These are phyloP conservation scores for Acanthurus tractus DNA, from an alignment of 2,797 vertebrate genomes.

Conservation along the genomic window DNA sequence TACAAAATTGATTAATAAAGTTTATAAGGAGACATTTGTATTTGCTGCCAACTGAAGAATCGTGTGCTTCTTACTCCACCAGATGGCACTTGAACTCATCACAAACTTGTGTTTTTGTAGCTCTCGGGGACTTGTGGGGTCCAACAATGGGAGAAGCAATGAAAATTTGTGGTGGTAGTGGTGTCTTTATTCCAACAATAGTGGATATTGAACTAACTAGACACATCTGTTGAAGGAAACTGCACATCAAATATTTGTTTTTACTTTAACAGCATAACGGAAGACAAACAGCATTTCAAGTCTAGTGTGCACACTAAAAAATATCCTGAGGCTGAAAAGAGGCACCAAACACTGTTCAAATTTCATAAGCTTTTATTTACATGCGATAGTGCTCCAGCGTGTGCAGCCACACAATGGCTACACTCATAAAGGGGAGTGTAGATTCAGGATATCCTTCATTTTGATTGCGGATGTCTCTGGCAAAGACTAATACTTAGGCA, in stretches of 20 bases:
- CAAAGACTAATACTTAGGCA: conserved; percentile 82
- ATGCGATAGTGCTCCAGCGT: conserved; percentile 87
- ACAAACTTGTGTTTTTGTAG: not conserved
- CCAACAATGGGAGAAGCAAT: conserved; percentile 12
- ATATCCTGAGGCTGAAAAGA: conserved; percentile 15
- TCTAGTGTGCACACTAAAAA: not conserved
- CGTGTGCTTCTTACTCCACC: conserved; percentile 34
- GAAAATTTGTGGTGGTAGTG: conserved; percentile 24
- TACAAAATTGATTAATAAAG: conserved; percentile 87
- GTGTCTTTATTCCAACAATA: conserved; percentile 11
- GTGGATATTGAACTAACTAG: conserved; percentile 9
- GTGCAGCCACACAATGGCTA: conserved; percentile 76
- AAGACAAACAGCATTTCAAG: not conserved
- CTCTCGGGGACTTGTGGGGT: not conserved
- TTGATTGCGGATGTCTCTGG: conserved; percentile 73
- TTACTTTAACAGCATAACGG: conserved; percentile 7
- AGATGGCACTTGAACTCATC: conserved; percentile 19
- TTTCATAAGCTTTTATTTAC: conserved; percentile 89
- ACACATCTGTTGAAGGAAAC: conserved; percentile 16
- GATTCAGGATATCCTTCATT: conserved; percentile 87
- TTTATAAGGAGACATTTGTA: conserved; percentile 83
- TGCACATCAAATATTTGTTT: conserved; percentile 23
- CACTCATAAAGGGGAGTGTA: conserved; percentile 73
- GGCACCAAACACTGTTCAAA: conserved; percentile 20
- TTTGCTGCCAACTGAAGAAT: conserved; percentile 41